A percentile compares a stretch with the other conserved stretches of the same genome.
Evolutionary conservation across 2,113 vertebrate species (phyloP).

Genomic region (Epinephelus fuscoguttatus): DNA sequence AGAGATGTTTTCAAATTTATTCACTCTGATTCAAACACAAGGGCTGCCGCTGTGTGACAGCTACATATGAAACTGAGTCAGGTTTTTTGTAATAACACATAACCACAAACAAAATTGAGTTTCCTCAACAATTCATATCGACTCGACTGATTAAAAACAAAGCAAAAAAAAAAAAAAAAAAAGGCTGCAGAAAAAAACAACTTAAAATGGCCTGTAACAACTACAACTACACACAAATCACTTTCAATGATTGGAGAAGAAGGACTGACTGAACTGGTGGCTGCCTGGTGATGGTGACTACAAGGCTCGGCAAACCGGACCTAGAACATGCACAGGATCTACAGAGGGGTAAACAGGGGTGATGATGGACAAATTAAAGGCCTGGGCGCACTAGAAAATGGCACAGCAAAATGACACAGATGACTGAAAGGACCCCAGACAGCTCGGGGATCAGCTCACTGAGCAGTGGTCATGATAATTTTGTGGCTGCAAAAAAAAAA

Average conservation of each 20-base stretch:
- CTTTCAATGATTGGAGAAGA: too few species aligned
- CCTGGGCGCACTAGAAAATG: background rate
- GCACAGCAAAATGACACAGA: background rate
- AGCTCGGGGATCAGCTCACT: too few species aligned
- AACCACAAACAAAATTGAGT: background rate
- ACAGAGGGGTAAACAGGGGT: background rate
- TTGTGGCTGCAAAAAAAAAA: background rate
- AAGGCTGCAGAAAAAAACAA: too few species aligned
- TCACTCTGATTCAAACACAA: background rate
- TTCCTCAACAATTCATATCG: background rate
- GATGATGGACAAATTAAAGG: too few species aligned
- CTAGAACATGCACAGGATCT: background rate
- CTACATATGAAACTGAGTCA: too few species aligned
- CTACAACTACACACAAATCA: background rate
- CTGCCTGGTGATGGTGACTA: too few species aligned
- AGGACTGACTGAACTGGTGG: too few species aligned
- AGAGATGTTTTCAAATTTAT: conserved; percentile 1
- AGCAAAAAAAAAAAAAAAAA: too few species aligned
- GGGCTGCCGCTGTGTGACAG: background rate
- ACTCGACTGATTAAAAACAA: background rate
- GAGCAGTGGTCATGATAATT: background rate
- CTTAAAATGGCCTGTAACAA: too few species aligned
- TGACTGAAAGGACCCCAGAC: background rate
- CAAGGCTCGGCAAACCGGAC: background rate
- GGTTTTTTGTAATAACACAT: too few species aligned